Conservation (phyloP, 2,888 invertebrate species). For the Agapostemon virescens region DNA sequence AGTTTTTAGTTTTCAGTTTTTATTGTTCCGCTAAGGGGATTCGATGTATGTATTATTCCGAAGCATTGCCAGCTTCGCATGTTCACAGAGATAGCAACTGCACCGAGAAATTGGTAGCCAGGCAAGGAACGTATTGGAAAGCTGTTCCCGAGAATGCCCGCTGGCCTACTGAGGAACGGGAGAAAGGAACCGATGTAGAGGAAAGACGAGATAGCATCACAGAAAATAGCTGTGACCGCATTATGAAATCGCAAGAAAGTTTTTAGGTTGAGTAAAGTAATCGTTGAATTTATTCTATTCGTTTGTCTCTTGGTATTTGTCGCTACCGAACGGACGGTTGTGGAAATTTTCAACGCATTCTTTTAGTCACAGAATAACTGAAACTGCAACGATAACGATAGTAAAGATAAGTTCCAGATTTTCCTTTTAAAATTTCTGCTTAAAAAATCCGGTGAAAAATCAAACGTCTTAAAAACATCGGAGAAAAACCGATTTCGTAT, state of each 20-base stretch:
- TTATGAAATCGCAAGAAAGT: conserved; percentile 58
- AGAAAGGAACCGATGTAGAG: conserved; percentile 61
- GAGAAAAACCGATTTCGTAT: too few species aligned
- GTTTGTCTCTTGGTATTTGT: not conserved
- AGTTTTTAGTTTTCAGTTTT: not conserved
- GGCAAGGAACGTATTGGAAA: conserved; percentile 60
- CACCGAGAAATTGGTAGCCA: conserved; percentile 60
- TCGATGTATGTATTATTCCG: conserved; percentile 25
- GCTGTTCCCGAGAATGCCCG: conserved; percentile 65
- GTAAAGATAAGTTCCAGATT: too few species aligned
- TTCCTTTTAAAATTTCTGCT: too few species aligned
- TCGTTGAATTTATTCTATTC: not conserved
- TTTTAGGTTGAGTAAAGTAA: conserved; percentile 27
- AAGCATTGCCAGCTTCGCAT: conserved; percentile 60
- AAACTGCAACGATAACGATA: too few species aligned
- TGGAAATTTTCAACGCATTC: not conserved
- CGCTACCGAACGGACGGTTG: too few species aligned
- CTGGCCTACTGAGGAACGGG: conserved; percentile 67
- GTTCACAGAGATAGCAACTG: conserved; percentile 49
- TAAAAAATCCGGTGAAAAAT: too few species aligned
- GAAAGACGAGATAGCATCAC: conserved; percentile 50
- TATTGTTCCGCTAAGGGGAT: conserved; percentile 11
- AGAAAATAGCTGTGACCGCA: conserved; percentile 57
- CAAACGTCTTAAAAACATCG: too few species aligned
- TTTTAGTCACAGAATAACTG: too few species aligned